Evolutionary conservation across 2,113 vertebrate genomes (phyloP).

Genomic region (Nothobranchius furzeri): DNA sequence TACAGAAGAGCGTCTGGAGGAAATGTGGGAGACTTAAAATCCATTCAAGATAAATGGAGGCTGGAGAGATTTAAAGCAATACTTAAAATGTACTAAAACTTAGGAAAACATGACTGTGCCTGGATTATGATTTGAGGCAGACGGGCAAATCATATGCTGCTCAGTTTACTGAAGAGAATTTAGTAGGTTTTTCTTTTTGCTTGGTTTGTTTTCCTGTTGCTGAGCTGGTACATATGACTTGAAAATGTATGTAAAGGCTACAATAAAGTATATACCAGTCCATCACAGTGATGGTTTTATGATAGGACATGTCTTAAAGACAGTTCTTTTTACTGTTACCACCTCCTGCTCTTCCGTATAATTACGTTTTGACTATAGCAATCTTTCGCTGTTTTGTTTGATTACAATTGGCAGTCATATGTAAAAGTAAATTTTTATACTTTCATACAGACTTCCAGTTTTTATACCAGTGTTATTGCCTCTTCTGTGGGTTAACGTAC

Average conservation of each 20-base stretch:
- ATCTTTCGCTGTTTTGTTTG: constrained; percentile 40
- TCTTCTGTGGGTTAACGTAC: constrained; percentile 55
- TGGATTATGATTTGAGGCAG: constrained; percentile 38
- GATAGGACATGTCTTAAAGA: constrained; percentile 46
- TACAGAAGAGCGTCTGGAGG: constrained; percentile 13
- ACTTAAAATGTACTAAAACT: constrained; percentile 54
- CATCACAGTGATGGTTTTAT: constrained; percentile 75
- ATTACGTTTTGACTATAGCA: constrained; percentile 43
- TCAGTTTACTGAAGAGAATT: constrained; percentile 34
- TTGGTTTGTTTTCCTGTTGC: constrained; percentile 50
- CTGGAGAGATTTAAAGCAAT: constrained; percentile 68
- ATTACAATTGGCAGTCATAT: constrained; percentile 40
- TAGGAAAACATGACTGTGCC: constrained; percentile 55
- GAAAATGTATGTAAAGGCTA: constrained; percentile 57
- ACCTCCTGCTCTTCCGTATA: constrained; percentile 60
- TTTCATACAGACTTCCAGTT: constrained; percentile 66
- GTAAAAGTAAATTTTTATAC: constrained; percentile 72
- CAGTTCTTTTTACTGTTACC: constrained; percentile 55
- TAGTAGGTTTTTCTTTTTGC: constrained; percentile 41
- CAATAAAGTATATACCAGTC: constrained; percentile 64
- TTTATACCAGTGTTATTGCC: constrained; percentile 58
- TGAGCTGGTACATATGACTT: constrained; percentile 43
- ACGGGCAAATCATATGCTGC: constrained; percentile 46
- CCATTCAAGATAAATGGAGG: constrained; percentile 33
- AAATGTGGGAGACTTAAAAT: constrained; percentile 4